Base-by-base conservation (phyloP, 2,113 vertebrate genomes). In the Acinonyx jubatus region DNA sequence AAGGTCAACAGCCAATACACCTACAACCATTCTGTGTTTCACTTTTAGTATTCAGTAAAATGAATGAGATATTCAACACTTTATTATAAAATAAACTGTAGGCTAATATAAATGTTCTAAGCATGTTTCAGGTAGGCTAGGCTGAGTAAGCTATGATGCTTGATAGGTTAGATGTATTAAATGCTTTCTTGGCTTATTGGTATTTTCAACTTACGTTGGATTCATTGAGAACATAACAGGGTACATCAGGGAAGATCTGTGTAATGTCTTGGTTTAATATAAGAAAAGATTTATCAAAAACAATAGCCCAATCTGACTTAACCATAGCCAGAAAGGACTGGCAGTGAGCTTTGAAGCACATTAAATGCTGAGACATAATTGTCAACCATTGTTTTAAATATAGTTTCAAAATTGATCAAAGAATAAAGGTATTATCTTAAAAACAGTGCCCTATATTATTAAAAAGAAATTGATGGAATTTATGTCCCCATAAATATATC, bases 201-300 rank as follows among this genome's bases (percentile, higher is more conserved):
- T 31, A 18, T 48, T 31, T 78, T 48, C 74, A 78, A 48, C 27
- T 31, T 78, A 78, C 0, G 9, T 78, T 78, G 41, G 41, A 48
- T 78, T 78, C 48, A 31, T 48, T 48, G 7, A 41, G 27, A 29
- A 78, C 74, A 31, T 76, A 78, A 78, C 27, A 48, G 25, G 27
- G 48, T 78, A 48, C 7, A 31, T 78, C 74, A 48, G 5, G 41
- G 25, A 76, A 48, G 14, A 78, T 78, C 74, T 48, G 74, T 78
- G 7, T 27, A 48, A 52, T 71, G 7, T 89, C 63, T 80, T 63
- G 8, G 27, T n/a, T 94, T 91, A 91, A 89, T 86, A 96, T 31
- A 90, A 89, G 36, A 94, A 96, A 96, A 50, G n/a, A 86, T 69
- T 81, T 76, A 90, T 86, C 33, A 85, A 78, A 68, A 94, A 55